Conservation (phyloP, 2,113 vertebrate genomes). For the Gopherus flavomarginatus region DNA sequence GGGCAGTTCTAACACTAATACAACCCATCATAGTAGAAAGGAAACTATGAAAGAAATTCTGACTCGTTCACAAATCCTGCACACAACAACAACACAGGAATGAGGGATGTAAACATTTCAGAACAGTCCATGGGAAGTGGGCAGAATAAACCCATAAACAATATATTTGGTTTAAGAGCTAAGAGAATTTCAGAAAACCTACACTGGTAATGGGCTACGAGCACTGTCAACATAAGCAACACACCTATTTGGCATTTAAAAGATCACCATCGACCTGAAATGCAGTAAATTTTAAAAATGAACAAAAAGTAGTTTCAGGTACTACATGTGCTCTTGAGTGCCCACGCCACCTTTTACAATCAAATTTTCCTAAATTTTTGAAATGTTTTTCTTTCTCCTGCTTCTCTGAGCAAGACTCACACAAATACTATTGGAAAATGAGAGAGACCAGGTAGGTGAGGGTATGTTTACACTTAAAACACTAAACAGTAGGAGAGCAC, state of each 20-base stretch:
- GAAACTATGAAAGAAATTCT: constrained; percentile 43
- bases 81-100: neutral
- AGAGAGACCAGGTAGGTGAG: neutral
- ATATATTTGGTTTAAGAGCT: neutral
- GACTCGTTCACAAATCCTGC: constrained; percentile 32
- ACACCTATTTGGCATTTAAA: neutral
- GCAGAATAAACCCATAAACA: constrained; percentile 13
- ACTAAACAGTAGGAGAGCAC: too few relatives aligned
- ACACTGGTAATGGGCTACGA: neutral
- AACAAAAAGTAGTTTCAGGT: constrained; percentile 7
- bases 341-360: neutral
- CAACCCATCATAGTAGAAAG: constrained; percentile 10
- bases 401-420: constrained; percentile 17
- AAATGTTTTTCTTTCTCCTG: neutral
- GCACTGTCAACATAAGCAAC: neutral
- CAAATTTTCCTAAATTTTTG: neutral
- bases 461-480: neutral
- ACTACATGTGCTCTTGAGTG: rapidly evolving
- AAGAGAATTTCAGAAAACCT: neutral
- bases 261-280: neutral
- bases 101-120: neutral
- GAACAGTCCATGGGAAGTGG: constrained; percentile 25
- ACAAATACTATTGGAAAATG: constrained; percentile 2
- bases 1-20: neutral
- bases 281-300: neutral